Evolutionary conservation across 2,113 vertebrate genomes (phyloP).

Genomic region (Canis aureus): DNA sequence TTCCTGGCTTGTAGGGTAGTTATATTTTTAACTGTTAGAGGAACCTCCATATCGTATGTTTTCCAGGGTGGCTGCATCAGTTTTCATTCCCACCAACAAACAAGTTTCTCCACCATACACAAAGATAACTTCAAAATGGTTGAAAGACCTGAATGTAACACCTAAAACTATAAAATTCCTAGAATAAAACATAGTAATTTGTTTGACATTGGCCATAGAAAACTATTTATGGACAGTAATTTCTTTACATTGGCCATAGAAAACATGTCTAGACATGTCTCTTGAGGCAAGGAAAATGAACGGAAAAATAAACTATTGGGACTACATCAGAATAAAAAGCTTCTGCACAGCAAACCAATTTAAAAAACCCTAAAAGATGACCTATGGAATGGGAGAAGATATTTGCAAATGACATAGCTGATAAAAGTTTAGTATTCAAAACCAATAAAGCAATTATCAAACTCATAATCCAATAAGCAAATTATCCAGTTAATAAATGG

Average conservation of each 20-base stretch:
- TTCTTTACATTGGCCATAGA: not conserved
- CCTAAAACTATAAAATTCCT: no score
- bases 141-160: no score
- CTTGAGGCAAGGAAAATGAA: not conserved
- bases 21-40: no score
- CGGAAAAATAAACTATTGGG: not conserved
- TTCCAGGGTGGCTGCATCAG: no score
- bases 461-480: not conserved
- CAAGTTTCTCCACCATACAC: no score
- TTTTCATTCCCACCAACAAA: no score
- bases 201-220: not conserved
- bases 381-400: not conserved
- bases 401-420: not conserved
- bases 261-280: not conserved
- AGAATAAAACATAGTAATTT: no score
- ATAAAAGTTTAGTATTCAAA: not conserved
- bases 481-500: not conserved
- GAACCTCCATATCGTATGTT: no score
- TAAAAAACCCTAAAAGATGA: not conserved
- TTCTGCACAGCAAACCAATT: not conserved
- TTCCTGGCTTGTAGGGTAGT: not conserved
- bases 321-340: not conserved
- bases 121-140: no score
- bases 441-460: not conserved
- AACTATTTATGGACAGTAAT: not conserved